A percentile compares a stretch with the other conserved stretches of the same genome.
Evolutionary conservation across 2,113 vertebrate genomes (phyloP).

Genomic region (Elephas maximus): DNA sequence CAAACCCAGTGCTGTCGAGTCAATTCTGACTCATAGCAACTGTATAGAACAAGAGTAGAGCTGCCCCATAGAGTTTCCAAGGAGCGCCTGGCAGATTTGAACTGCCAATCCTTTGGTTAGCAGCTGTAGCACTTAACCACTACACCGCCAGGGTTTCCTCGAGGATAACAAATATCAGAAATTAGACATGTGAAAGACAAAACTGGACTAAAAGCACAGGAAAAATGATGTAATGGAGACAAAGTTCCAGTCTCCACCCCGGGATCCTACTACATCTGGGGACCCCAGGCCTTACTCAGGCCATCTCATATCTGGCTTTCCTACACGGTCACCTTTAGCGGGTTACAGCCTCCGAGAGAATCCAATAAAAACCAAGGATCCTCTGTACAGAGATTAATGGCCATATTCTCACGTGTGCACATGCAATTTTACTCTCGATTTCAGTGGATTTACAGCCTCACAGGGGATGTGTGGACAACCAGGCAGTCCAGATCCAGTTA

Average conservation of each 20-base stretch:
- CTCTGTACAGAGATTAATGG: background rate
- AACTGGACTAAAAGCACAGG: background rate
- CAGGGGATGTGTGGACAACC: background rate
- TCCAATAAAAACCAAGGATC: background rate
- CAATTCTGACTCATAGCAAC: no score
- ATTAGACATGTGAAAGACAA: background rate
- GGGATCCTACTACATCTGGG: background rate
- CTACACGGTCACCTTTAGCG: background rate
- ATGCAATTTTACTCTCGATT: background rate
- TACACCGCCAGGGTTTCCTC: no score
- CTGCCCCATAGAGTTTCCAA: no score
- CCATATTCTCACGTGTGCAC: background rate
- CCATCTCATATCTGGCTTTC: background rate
- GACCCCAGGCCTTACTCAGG: background rate
- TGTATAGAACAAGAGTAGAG: no score
- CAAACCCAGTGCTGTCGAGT: no score
- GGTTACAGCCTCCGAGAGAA: slow-evolving; percentile 24
- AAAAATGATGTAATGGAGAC: background rate
- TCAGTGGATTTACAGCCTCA: slow-evolving; percentile 20
- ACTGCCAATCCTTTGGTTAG: no score
- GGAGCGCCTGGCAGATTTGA: no score
- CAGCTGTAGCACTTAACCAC: no score
- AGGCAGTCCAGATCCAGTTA: slow-evolving; percentile 36
- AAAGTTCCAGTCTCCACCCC: background rate
- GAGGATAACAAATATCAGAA: background rate